Conservation (phyloP, 2,113 vertebrate species). For the Chamaea fasciata region DNA sequence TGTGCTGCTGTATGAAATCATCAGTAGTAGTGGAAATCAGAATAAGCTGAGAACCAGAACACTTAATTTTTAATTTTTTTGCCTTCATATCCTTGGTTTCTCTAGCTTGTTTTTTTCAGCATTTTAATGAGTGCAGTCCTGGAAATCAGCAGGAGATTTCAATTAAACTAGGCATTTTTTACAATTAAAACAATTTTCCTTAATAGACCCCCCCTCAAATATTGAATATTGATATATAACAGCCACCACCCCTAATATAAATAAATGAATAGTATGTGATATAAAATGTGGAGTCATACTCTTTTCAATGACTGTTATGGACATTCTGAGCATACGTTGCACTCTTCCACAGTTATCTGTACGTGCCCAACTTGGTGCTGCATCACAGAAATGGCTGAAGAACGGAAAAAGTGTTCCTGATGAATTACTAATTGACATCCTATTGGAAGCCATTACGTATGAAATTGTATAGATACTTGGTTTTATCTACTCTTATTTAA, state of each 20-base stretch:
- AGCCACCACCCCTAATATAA: neutral
- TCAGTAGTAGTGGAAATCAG: neutral
- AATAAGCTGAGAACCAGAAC: neutral
- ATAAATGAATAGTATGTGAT: neutral
- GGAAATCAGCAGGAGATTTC: neutral
- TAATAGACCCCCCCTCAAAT: neutral
- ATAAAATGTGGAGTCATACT: neutral
- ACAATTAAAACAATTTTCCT: neutral
- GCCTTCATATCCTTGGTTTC: neutral
- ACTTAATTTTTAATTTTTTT: neutral
- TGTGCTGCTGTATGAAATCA: neutral
- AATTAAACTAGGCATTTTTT: neutral
- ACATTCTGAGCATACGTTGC: neutral
- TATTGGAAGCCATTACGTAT: constrained; percentile 85
- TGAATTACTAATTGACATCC: constrained; percentile 78
- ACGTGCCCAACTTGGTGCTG: constrained; percentile 73
- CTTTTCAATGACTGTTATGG: neutral
- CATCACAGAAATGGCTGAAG: constrained; percentile 73
- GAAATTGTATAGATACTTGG: neutral
- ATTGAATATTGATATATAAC: neutral
- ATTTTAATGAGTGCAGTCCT: neutral
- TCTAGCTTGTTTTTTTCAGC: neutral
- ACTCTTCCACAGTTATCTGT: neutral
- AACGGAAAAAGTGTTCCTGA: constrained; percentile 78
- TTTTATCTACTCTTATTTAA: neutral